Percentiles rank a stretch among this genome's conserved stretches.
Conservation (phyloP, 1,140 invertebrate species). For the Platorchestia sp. region DNA sequence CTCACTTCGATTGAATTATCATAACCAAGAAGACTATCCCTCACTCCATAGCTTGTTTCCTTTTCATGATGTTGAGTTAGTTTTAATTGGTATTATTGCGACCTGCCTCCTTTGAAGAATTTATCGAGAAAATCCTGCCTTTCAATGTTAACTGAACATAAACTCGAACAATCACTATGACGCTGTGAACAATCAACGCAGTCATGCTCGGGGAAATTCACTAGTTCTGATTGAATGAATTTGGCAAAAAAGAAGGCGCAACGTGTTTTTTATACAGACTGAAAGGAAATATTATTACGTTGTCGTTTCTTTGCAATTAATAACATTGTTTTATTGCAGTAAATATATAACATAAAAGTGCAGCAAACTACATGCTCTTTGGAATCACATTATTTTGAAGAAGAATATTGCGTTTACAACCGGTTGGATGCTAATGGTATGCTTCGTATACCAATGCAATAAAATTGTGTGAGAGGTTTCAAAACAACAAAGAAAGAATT, state of each 20-base stretch:
- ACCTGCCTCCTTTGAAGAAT: neutral
- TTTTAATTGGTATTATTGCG: neutral
- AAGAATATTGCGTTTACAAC: neutral
- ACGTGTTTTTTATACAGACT: neutral
- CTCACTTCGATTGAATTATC: neutral
- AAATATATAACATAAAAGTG: neutral
- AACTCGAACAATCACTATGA: no score
- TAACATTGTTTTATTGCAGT: neutral
- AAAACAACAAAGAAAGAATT: no score
- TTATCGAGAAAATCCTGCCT: no score
- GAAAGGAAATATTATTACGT: neutral
- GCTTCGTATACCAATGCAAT: neutral
- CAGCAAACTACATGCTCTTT: neutral
- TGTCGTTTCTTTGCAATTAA: neutral
- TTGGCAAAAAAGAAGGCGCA: neutral
- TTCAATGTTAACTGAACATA: no score
- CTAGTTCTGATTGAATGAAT: neutral
- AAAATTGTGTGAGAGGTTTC: neutral
- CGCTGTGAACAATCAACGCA: neutral
- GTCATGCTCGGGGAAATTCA: neutral
- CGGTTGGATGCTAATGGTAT: neutral
- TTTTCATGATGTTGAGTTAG: neutral
- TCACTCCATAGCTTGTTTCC: neutral
- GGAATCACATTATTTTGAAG: neutral
- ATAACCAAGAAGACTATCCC: neutral